Base-by-base conservation (phyloP, 2,888 invertebrate genomes). In the Poecilus cupreus region DNA sequence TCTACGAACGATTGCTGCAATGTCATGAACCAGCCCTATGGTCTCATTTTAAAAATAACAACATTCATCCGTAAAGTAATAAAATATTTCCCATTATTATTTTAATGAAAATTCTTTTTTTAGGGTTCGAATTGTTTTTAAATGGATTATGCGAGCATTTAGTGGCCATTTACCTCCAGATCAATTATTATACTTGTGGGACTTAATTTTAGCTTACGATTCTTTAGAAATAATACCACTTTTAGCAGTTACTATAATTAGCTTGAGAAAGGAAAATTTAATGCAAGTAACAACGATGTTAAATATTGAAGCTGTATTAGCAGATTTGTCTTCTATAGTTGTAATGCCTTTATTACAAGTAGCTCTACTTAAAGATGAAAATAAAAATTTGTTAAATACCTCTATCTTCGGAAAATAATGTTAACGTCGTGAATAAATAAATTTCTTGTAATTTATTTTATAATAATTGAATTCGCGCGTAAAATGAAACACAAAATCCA, bases 111-210 rank as follows among this genome's bases (percentile, higher is more conserved):
- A 20, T 20, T 43, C 0, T 54, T 43, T 22, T 54, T 70, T 16
- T 85, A 98, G 98, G 1, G 92, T 98, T 77, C 93, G 95, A 86
- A 94, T 98, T 24, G 97, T 97, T 0, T 97, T 98, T 88, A 98
- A 98, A 89, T 98, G 98, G 98, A 89, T 98, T 60, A 98, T 98
- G 94, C 91, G 98, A 83, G 98, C 96, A 0, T 98, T 98, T 88
- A 97, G 98, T 85, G 98, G 98, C 0, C 97, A 97, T 87, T 90
- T 98, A 68, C 95, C 97, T 0, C 97, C 97, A 0, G 97, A 97
- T 86, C 98, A 98, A 88, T 91, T 98, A 0, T 90, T 98, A 2
- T 93, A 96, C 51, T 90, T 98, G 11, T 98, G 98, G 98, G 98
- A 98, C 89, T 91, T 97, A 85, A 92, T 97, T 78, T 91, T 98